Percentiles rank a stretch among this genome's conserved stretches.
Evolutionary conservation across 2,113 vertebrate genomes (phyloP).

Genomic region (Tretioscincus oriximinensis): DNA sequence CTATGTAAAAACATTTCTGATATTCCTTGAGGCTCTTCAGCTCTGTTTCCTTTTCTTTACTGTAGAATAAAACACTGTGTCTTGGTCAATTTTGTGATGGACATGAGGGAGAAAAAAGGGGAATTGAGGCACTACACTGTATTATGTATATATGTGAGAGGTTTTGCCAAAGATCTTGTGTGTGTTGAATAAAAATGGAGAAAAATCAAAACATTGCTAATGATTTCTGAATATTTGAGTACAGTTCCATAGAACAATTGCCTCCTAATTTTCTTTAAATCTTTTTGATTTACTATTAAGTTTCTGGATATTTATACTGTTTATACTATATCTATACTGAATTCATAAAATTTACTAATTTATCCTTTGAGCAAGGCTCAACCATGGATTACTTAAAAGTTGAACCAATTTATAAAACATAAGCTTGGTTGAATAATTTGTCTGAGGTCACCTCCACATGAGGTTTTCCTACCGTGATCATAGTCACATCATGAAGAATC

Average conservation of each 20-base stretch:
- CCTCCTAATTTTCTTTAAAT: conserved; percentile 18
- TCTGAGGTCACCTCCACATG: too few relatives aligned
- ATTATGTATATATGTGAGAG: background rate
- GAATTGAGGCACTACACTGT: background rate
- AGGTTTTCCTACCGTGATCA: too few relatives aligned
- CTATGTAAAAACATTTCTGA: background rate
- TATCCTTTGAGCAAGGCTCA: background rate
- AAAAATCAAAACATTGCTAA: conserved; percentile 18
- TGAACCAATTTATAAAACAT: conserved; percentile 19
- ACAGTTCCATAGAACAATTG: background rate
- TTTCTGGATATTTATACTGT: background rate
- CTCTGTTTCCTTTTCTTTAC: conserved; percentile 27
- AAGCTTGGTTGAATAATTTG: conserved; percentile 5
- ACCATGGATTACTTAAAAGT: conserved; percentile 3
- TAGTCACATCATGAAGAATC: too few relatives aligned
- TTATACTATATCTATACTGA: background rate
- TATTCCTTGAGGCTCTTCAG: conserved; percentile 33
- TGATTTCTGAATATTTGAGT: conserved; percentile 37
- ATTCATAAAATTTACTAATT: background rate
- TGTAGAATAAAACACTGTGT: background rate
- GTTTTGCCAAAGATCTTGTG: conserved; percentile 22
- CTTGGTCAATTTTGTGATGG: background rate
- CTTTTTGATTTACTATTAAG: background rate
- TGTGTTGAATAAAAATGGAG: background rate
- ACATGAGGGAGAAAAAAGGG: background rate